Percentiles rank a stretch among this genome's conserved stretches.
Evolutionary conservation across 2,888 invertebrate species (phyloP).

Genomic region (Coleophora deauratella): DNA sequence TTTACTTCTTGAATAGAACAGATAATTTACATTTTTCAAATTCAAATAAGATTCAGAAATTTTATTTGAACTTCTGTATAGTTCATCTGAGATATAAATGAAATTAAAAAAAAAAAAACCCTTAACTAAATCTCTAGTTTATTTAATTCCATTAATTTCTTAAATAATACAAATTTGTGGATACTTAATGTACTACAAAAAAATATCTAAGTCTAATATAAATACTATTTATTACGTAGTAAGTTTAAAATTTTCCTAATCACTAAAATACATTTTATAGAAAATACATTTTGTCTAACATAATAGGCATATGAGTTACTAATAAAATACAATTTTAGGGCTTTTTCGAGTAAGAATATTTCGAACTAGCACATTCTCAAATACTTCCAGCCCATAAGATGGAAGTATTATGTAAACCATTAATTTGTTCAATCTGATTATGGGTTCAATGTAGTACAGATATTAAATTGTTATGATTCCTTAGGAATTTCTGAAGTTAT

Average conservation of each 20-base stretch:
- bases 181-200: constrained; percentile 17
- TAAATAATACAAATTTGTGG: constrained; percentile 45
- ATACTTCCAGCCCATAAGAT: too few species aligned
- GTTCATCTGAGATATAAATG: too few species aligned
- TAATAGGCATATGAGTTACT: neutral
- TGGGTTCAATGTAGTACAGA: neutral
- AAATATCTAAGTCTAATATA: constrained; percentile 11
- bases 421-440: neutral
- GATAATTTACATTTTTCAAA: too few species aligned
- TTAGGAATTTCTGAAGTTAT: too few species aligned
- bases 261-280: neutral
- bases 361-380: too few species aligned
- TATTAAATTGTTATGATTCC: neutral
- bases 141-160: constrained; percentile 32
- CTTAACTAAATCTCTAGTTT: constrained; percentile 20
- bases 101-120: constrained; percentile 11
- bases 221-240: constrained; percentile 9
- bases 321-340: too few species aligned
- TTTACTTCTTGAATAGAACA: too few species aligned
- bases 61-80: too few species aligned
- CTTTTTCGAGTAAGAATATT: too few species aligned
- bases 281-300: neutral
- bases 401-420: neutral
- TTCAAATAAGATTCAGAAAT: too few species aligned
- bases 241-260: constrained; percentile 1